These are phyloP conservation scores for Neoscelio sp. DNA, from an alignment of 2,888 invertebrate species.

Conservation along the genomic window DNA sequence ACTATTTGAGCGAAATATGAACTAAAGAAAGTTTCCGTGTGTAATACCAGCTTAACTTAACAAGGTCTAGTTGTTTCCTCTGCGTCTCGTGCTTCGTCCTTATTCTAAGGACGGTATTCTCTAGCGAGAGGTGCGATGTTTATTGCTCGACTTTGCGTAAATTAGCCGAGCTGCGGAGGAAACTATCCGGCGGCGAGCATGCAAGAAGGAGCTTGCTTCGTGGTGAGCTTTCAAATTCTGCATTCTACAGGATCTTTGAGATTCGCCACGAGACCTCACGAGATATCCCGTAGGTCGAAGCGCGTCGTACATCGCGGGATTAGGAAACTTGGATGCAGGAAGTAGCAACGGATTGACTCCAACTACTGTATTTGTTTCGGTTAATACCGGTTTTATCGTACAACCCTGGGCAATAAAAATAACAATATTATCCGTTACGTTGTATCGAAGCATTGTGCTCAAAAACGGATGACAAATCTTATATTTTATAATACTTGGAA, in stretches of 20 bases:
- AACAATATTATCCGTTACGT: conserved; percentile 23
- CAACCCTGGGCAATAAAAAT: conserved; percentile 31
- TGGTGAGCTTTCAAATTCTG: conserved; percentile 61
- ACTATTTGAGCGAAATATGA: conserved; percentile 33
- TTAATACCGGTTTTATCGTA: conserved; percentile 65
- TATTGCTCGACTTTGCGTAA: conserved; percentile 81
- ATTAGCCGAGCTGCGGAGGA: conserved; percentile 77
- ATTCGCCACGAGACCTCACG: conserved; percentile 54
- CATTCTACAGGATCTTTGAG: conserved; percentile 60
- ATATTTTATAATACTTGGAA: too few relatives aligned
- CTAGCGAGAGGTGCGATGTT: conserved; percentile 80
- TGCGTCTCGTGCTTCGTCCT: conserved; percentile 39
- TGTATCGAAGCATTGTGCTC: too few relatives aligned
- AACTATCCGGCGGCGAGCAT: conserved; percentile 72
- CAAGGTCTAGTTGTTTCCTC: conserved; percentile 40
- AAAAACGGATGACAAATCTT: too few relatives aligned
- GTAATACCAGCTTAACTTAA: conserved; percentile 30
- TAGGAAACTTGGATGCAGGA: conserved; percentile 67
- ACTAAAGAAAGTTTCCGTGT: conserved; percentile 16
- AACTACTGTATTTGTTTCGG: conserved; percentile 66
- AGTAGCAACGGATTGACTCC: conserved; percentile 65
- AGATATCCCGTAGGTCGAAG: conserved; percentile 50
- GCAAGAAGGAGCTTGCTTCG: conserved; percentile 54
- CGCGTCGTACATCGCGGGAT: conserved; percentile 62
- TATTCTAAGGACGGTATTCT: conserved; percentile 73